Evolutionary conservation across 2,888 invertebrate species (phyloP).

Genomic region (Acanthosepion lycidas): DNA sequence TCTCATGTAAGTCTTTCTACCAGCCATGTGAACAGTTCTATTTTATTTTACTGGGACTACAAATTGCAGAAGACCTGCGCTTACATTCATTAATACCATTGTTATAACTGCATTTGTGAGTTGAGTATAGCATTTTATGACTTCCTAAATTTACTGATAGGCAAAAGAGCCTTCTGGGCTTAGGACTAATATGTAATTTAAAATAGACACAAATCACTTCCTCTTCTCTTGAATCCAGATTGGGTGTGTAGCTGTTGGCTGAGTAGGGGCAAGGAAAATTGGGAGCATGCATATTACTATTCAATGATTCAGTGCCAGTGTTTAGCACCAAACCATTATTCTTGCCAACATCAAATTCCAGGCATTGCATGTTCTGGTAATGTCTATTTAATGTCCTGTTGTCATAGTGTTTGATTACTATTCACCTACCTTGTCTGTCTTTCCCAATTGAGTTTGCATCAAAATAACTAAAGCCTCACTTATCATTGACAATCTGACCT

Average conservation of each 20-base stretch:
- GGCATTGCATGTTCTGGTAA: constrained; percentile 33
- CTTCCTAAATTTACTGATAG: neutral
- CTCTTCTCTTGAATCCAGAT: constrained; percentile 4
- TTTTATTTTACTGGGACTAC: neutral
- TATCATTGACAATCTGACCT: neutral
- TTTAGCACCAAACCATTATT: constrained; percentile 2
- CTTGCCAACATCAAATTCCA: neutral
- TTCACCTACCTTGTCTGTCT: neutral
- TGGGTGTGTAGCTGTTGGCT: neutral
- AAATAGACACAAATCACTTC: constrained; percentile 22
- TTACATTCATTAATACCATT: neutral
- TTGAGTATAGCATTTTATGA: neutral
- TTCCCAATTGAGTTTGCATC: neutral
- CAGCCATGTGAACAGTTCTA: neutral
- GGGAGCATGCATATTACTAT: neutral
- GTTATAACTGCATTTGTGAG: neutral
- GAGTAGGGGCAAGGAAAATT: neutral
- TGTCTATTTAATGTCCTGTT: neutral
- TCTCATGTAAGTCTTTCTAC: neutral
- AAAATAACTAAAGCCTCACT: neutral
- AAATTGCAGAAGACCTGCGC: neutral
- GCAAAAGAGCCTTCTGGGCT: neutral
- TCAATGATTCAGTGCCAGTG: neutral
- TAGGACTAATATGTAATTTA: neutral
- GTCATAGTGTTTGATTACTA: neutral